Evolutionary conservation across 2,113 vertebrate species (phyloP), one percentile per base, ranked within the genome.

Genomic region (Passerina amoena): DNA sequence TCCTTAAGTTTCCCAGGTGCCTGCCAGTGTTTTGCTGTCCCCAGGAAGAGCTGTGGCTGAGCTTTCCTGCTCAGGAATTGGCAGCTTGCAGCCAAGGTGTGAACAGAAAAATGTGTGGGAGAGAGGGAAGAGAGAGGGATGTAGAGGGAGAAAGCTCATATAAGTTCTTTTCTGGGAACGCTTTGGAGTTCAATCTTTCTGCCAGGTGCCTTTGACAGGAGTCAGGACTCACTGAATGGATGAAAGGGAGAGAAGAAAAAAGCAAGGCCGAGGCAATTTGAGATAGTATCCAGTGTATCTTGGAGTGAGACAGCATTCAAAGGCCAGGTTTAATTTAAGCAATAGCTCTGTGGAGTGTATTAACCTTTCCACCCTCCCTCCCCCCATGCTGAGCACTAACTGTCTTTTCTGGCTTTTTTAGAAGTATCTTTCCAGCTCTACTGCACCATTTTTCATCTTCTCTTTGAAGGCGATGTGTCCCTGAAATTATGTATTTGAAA

Each of bases 321-420:
- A 97, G 71, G 81, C 86, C 86, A 82, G 51, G 69, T 96, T 94
- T 97, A 97, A 98, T 97, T 98, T 97, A 96, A 98, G 72, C 91
- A 84, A 75, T 20, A 31, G 35, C 38, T 95, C 92, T 86, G 38
- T 28, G 60, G 80, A 96, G 96, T 83, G 61, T 96, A 91, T 86
- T 95, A 53, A 83, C 86, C 66, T 80, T 88, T 63, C 45, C 42
- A 90, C 65, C 54, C 84, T 84, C 70, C 89, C 31, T 75, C 37
- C 20, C 14, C 61, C 51, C 84, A 69, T 88, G 77, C 90, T 86
- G 89, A 94, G 87, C 88, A 77, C 14, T 88, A 48, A 59, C 96
- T 94, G 82, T 89, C 90, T 92, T 95, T 77, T 88, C 48, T 68
- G 88, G 56, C 31, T 21, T 71, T 92, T 97, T 95, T n/a, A 86